These are phyloP conservation scores for Epirrhoe alternata DNA, from an alignment of 2,888 invertebrate species.

Conservation along the genomic window DNA sequence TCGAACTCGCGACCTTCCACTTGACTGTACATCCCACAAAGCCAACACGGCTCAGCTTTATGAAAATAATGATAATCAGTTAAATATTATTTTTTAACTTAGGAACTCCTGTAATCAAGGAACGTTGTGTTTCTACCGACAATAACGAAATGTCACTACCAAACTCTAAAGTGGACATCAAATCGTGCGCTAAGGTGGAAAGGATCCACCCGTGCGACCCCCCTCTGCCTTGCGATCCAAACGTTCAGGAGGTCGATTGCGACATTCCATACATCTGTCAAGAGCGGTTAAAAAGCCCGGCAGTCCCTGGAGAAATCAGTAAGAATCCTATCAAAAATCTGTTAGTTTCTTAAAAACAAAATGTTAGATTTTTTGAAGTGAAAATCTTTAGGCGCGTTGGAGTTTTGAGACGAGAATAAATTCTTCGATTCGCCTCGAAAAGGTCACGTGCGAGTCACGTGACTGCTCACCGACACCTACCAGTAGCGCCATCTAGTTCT, in stretches of 20 bases:
- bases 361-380: too few species aligned
- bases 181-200: slow-evolving; percentile 39
- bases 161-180: slow-evolving; percentile 44
- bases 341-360: too few species aligned
- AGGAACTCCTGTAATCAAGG: not conserved
- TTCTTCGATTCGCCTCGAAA: too few species aligned
- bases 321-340: slow-evolving; percentile 10
- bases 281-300: slow-evolving; percentile 53
- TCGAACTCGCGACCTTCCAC: too few species aligned
- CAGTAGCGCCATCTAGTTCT: too few species aligned
- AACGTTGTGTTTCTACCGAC: slow-evolving; percentile 18
- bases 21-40: too few species aligned
- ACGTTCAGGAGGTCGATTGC: slow-evolving; percentile 36
- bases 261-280: slow-evolving; percentile 45
- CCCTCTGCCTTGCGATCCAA: slow-evolving; percentile 44
- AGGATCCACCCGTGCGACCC: slow-evolving; percentile 52
- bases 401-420: too few species aligned
- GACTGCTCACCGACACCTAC: too few species aligned
- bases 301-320: slow-evolving; percentile 44
- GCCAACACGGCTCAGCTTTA: too few species aligned
- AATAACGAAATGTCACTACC: slow-evolving; percentile 12
- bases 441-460: too few species aligned
- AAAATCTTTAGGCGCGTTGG: too few species aligned
- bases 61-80: too few species aligned
- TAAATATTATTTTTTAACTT: not conserved